Base-by-base conservation (phyloP, 2,113 vertebrate genomes). In the Pangasianodon hypophthalmus region DNA sequence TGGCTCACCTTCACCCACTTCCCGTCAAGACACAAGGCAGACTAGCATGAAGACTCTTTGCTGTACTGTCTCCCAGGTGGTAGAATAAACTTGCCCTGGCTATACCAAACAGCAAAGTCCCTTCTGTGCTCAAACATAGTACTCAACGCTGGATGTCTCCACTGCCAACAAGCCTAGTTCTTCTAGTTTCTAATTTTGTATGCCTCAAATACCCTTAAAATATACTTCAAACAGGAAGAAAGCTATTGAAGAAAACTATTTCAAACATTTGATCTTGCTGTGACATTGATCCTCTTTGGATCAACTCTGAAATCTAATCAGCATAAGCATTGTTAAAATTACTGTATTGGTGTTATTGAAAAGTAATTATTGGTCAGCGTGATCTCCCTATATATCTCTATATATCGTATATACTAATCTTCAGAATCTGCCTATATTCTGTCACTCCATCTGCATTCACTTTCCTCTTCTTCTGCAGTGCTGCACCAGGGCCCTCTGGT, bases 401-500 rank as follows among this genome's bases (percentile, higher is more conserved):
- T 32, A 54, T 54, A 18, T 1, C 6, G 44, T 81, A 9, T 26
- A 48, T 80, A 50, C 10, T 9, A 26, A 80, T 50, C 0, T 5
- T 41, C 37, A 85, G 32, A 60, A 10, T 46, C 11, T 24, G 1
- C 32, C 14, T 52, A 9, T 69, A n/a, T n/a, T 24, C 19, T 69
- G 44, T 69, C 2, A n/a, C 56, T 41, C 32, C 32, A 60, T 81
- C 24, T 4, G 58, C 75, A 9, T 18, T 83, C 87, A 69, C 6
- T 54, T 41, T 44, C 3, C n/a, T 69, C 3, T 88, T n/a, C 67
- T 71, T 88, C n/a, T 82, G 58, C 10, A 54, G 32, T 37, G n/a
- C 71, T 88, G 80, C 75, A 46, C 14, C 56, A 69, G 87, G 88
- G 64, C 52, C 86, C 84, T 86, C 88, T 86, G 54, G 81, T 85